phyloP scores from a whole-genome alignment of 2,113 vertebrate species.

The Capricornis sumatraensis region DNA sequence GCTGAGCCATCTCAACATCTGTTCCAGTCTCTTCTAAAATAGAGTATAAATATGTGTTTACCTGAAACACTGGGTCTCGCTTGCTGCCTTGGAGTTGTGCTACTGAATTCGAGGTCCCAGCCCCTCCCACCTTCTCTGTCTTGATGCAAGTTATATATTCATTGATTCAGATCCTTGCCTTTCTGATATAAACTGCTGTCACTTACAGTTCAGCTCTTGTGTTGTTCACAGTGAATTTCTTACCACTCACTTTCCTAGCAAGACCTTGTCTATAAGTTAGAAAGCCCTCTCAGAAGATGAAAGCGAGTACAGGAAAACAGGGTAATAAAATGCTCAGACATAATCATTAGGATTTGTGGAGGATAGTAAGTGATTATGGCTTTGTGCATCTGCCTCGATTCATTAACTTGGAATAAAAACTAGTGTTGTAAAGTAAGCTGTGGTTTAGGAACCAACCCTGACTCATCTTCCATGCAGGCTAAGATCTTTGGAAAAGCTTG shows the following conservation, averaged over 20 bases:
- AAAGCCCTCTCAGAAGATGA: not conserved
- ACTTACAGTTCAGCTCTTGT: not conserved
- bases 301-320: not conserved
- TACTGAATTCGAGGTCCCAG: not conserved
- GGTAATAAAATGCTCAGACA: not conserved
- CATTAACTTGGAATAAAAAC: constrained; percentile 38
- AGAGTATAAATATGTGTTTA: not conserved
- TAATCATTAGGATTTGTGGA: not conserved
- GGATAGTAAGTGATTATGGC: not conserved
- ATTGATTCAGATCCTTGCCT: not conserved
- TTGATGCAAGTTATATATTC: not conserved
- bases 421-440: constrained; percentile 32
- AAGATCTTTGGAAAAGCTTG: constrained; percentile 13
- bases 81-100: not conserved
- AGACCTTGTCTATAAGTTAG: not conserved
- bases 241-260: not conserved
- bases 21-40: not conserved
- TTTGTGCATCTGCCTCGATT: not conserved
- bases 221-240: not conserved
- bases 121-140: not conserved
- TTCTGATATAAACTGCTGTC: not conserved
- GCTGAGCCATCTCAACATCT: not conserved
- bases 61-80: not conserved
- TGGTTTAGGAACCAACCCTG: not conserved
- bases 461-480: not conserved